Evolutionary conservation across 2,797 vertebrate species (phyloP).

Genomic region (Periparus ater): DNA sequence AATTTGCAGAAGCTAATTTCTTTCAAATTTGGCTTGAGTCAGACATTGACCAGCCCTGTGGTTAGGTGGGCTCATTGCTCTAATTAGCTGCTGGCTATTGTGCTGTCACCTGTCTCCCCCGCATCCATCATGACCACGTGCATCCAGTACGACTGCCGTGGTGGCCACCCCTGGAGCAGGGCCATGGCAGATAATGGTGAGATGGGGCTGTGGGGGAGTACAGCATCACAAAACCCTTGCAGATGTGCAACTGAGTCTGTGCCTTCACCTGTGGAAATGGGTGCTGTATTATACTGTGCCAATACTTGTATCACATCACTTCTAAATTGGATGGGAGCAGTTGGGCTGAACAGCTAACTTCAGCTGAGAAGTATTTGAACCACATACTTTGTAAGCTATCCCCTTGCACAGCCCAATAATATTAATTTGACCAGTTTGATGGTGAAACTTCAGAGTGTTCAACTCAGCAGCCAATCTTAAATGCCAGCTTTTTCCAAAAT

Average conservation of each 20-base stretch:
- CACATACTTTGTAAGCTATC: neutral
- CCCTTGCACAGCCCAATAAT: neutral
- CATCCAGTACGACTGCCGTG: rapidly evolving
- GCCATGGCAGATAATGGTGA: neutral
- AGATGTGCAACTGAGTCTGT: neutral
- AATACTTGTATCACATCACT: neutral
- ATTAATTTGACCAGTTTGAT: neutral
- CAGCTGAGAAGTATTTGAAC: neutral
- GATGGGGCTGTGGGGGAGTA: too few species aligned
- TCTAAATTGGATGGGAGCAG: neutral
- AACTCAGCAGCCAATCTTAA: neutral
- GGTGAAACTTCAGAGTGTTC: neutral
- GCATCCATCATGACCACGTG: neutral
- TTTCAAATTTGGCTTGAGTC: neutral
- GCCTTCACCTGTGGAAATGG: neutral
- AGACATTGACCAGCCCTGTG: neutral
- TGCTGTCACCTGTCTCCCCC: neutral
- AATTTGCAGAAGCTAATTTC: neutral
- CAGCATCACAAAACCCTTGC: neutral
- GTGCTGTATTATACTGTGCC: neutral
- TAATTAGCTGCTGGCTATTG: neutral
- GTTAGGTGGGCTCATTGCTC: neutral
- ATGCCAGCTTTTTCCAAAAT: neutral
- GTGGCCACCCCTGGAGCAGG: neutral
- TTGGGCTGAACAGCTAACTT: neutral